phyloP scores from a whole-genome alignment of 2,888 invertebrate genomes.

The Amiota communis region DNA sequence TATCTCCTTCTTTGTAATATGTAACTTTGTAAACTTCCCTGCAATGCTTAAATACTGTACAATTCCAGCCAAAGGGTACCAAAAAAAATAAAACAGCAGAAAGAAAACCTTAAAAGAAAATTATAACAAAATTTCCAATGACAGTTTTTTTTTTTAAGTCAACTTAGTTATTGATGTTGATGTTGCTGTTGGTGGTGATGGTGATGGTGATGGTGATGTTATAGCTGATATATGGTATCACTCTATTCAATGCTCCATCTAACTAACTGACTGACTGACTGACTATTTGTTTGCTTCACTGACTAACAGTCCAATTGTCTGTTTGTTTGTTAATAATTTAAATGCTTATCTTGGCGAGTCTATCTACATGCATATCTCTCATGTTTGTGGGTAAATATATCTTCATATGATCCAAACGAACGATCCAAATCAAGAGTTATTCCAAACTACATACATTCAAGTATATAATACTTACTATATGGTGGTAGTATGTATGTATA shows the following conservation, averaged over 20 bases:
- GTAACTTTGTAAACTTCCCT: too few relatives aligned
- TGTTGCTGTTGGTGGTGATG: background rate
- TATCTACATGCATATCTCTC: slow-evolving; percentile 42
- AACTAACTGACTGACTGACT: slow-evolving; percentile 6
- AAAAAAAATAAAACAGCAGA: too few relatives aligned
- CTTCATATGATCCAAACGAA: too few relatives aligned
- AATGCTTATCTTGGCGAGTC: slow-evolving; percentile 58
- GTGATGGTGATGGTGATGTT: background rate
- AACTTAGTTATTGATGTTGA: slow-evolving; percentile 29
- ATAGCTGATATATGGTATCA: too few relatives aligned
- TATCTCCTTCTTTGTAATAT: too few relatives aligned
- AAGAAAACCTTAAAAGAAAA: too few relatives aligned
- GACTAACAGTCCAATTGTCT: background rate
- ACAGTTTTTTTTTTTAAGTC: slow-evolving; percentile 41
- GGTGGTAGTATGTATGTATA: too few relatives aligned
- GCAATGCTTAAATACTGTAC: too few relatives aligned
- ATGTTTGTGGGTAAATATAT: too few relatives aligned
- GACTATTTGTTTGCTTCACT: slow-evolving; percentile 16
- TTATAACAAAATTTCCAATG: background rate
- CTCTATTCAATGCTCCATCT: too few relatives aligned
- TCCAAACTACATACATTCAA: background rate
- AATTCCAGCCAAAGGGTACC: too few relatives aligned
- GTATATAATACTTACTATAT: background rate
- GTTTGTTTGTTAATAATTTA: slow-evolving; percentile 58
- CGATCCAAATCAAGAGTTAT: too few relatives aligned